Evolutionary conservation across 2,888 invertebrate species (phyloP), one percentile per base, ranked within the genome.

Genomic region (Oxytorus armatus): DNA sequence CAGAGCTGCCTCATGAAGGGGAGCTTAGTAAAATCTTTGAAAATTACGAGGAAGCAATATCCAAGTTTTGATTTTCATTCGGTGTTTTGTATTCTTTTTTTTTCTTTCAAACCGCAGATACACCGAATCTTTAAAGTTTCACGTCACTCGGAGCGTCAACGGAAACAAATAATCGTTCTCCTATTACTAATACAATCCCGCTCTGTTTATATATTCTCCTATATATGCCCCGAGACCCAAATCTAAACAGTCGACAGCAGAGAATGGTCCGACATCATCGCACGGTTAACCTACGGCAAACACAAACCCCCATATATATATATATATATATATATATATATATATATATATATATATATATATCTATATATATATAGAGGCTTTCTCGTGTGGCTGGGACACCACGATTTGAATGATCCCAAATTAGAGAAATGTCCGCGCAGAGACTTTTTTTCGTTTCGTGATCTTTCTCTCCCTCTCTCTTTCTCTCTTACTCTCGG

Each of bases 401-500:
- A 69, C 23, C 33, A 47, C 23, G 25, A 70, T 72, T 79, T 76
- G 76, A 80, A 77, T 80, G 77, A 85, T 85, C 86, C 85, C 86
- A 88, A 89, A 88, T 90, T 90, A 88, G 86, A 87, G 85, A 86
- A 90, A 89, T 88, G 87, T 85, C 88, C 88, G 88, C 65, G 39
- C n/a, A 39, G 70, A 33, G 36, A 36, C 51, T 14, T 36, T 73
- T 61, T 89, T 90, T 88, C 88, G 87, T 89, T 87, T 86, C 86
- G 84, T 87, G 85, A 89, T 86, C 3, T 66, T 18, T 55, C n/a
- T 29, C 21, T 42, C 7, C 14, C 36, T 53, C 18, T 63, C 29
- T 47, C 53, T 66, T 23, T 66, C 11, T 66, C 47, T 55, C 44
- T 21, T 5, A 18, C 42, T 78, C 87, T 87, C 86, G 88, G 85